These are phyloP conservation scores for Pollachius pollachius DNA, from an alignment of 2,113 vertebrate species.

Conservation along the genomic window DNA sequence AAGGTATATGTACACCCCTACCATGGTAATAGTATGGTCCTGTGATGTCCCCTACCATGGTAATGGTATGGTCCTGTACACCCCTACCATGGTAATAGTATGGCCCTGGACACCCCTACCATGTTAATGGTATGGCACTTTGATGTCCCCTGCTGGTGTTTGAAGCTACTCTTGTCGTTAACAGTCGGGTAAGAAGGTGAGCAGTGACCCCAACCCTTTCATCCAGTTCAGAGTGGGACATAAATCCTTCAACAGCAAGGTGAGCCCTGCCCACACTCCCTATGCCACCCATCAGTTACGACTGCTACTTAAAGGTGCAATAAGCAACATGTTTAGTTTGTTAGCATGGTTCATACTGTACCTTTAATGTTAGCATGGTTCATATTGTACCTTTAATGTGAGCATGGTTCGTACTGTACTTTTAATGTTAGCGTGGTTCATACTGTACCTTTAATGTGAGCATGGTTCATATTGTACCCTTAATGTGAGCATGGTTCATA, in stretches of 20 bases:
- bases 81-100: background rate
- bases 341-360: too few relatives aligned
- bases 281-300: too few relatives aligned
- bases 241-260: constrained; percentile 88
- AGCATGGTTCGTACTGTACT: too few relatives aligned
- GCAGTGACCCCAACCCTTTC: constrained; percentile 88
- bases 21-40: background rate
- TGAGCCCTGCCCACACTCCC: constrained; percentile 38
- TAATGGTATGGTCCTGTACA: background rate
- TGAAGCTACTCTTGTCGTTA: constrained; percentile 43
- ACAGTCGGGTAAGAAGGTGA: constrained; percentile 92
- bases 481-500: too few relatives aligned
- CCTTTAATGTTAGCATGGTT: too few relatives aligned
- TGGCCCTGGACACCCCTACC: background rate
- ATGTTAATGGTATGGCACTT: background rate
- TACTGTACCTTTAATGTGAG: too few relatives aligned
- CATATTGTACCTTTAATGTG: too few relatives aligned
- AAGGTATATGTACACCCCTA: background rate
- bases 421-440: too few relatives aligned
- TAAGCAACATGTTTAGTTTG: too few relatives aligned
- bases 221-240: constrained; percentile 91
- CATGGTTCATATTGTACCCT: too few relatives aligned
- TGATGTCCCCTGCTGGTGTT: background rate
- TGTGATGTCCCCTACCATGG: background rate
- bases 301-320: too few relatives aligned